phyloP scores from a whole-genome alignment of 2,797 vertebrate species.

The Pantherophis vulpinus region DNA sequence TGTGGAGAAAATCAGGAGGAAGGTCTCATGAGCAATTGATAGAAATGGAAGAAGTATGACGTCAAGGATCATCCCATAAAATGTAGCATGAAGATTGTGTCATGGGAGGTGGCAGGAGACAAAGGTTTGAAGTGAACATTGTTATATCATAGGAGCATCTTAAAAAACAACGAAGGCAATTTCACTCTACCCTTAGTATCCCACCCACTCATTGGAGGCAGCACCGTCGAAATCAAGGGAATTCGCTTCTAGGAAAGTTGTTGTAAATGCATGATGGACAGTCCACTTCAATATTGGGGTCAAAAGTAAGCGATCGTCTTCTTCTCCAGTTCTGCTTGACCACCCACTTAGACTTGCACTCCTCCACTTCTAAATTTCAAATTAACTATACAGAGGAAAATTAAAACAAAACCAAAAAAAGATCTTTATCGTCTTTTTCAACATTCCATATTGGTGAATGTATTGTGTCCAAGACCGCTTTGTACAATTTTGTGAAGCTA shows the following conservation, averaged over 20 bases:
- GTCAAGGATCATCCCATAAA: not conserved
- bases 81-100: not conserved
- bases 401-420: not conserved
- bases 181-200: no score
- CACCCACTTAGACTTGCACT: not conserved
- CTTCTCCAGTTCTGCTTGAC: not conserved
- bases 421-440: no score
- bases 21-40: not conserved
- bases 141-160: not conserved
- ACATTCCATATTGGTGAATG: not conserved
- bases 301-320: not conserved
- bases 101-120: not conserved
- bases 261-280: not conserved
- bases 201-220: not conserved
- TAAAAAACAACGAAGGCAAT: not conserved
- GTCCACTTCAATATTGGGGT: not conserved
- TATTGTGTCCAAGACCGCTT: not conserved
- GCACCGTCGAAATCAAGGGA: not conserved
- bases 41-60: not conserved
- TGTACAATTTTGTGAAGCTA: not conserved
- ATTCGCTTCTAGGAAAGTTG: not conserved
- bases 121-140: not conserved
- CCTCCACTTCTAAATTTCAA: not conserved
- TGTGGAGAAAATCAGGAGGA: not conserved
- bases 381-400: not conserved